Conservation (phyloP, 2,113 vertebrate species). For the Rhipidura dahli region DNA sequence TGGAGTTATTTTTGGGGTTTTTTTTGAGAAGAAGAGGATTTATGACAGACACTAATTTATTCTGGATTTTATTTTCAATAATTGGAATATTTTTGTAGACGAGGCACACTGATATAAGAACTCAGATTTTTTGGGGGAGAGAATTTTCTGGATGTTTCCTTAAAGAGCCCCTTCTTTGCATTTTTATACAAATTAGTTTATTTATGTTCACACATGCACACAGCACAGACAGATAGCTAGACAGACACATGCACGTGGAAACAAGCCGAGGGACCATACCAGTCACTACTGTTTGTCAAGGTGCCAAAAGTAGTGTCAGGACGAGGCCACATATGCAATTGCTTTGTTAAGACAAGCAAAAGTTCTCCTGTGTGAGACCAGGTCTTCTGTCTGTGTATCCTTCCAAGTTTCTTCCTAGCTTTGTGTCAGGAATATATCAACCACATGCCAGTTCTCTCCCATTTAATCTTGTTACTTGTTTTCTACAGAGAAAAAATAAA, state of each 20-base stretch:
- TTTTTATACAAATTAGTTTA: background rate
- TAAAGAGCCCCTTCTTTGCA: background rate
- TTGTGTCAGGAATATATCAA: background rate
- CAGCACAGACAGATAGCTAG: background rate
- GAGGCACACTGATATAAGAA: background rate
- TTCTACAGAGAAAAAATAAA: background rate
- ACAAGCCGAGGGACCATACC: background rate
- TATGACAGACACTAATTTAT: background rate
- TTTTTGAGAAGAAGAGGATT: background rate
- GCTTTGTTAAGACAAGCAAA: background rate
- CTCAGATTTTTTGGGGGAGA: background rate
- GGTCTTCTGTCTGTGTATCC: background rate
- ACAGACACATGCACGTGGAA: background rate
- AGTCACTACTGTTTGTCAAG: background rate
- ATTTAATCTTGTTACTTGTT: background rate
- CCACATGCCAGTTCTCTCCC: background rate
- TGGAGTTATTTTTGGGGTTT: background rate
- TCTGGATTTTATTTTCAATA: background rate
- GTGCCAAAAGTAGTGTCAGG: background rate
- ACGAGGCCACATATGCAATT: background rate
- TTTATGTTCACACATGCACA: background rate
- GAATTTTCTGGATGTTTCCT: background rate
- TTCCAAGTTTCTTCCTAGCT: background rate
- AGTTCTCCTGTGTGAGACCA: background rate
- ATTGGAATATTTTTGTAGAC: background rate